Evolutionary conservation across 2,113 vertebrate genomes (phyloP).

Genomic region (Platysteira castanea): DNA sequence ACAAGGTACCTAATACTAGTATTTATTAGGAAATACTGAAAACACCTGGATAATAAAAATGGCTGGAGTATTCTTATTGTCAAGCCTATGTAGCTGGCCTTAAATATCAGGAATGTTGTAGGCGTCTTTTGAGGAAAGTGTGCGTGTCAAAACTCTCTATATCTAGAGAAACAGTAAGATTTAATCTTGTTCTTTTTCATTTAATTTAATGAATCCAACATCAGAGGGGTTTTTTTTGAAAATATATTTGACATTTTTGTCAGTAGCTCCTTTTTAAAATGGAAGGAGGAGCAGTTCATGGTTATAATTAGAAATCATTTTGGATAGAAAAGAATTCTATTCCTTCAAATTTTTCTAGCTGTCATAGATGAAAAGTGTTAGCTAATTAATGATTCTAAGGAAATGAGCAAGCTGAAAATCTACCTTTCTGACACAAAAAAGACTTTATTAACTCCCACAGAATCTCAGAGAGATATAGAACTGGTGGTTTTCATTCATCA

Average conservation of each 20-base stretch:
- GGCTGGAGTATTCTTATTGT: background rate
- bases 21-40: background rate
- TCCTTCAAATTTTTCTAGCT: conserved; percentile 2
- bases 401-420: background rate
- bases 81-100: background rate
- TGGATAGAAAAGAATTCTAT: background rate
- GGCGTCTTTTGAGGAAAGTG: background rate
- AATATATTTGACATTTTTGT: conserved; percentile 31
- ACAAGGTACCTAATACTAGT: background rate
- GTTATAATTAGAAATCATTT: conserved; percentile 41
- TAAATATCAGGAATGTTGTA: background rate
- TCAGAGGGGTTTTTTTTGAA: background rate
- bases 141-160: background rate
- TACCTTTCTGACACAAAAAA: conserved; percentile 27
- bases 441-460: background rate
- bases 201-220: conserved; percentile 17
- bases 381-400: conserved; percentile 34
- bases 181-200: background rate
- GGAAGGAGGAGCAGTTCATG: background rate
- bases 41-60: background rate
- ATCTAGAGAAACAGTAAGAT: background rate
- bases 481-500: background rate
- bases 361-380: conserved; percentile 12
- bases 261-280: conserved; percentile 32
- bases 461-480: background rate